phyloP scores from a whole-genome alignment of 2,888 invertebrate genomes.

The Microctonus hyperodae region DNA sequence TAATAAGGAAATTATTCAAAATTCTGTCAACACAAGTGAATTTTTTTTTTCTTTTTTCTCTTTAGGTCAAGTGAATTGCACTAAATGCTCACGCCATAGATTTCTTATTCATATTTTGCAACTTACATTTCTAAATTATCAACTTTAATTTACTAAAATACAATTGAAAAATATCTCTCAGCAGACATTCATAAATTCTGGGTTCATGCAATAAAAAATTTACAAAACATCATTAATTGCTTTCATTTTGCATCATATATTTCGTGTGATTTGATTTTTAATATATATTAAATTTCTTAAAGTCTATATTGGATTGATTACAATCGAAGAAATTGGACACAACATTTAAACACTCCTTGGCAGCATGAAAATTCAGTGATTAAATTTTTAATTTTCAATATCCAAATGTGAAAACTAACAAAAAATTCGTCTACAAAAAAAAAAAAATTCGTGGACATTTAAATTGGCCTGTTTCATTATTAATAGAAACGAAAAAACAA shows the following conservation, averaged over 20 bases:
- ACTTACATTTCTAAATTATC: no score
- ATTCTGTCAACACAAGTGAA: no score
- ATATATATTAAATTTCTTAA: conserved; percentile 58
- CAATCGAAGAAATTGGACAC: conserved; percentile 40
- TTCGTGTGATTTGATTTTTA: conserved; percentile 44
- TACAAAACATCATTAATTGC: not conserved
- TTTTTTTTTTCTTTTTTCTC: no score
- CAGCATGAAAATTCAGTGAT: conserved; percentile 9
- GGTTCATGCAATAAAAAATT: conserved; percentile 7
- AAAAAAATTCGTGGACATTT: not conserved
- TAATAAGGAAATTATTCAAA: not conserved
- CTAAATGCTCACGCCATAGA: no score
- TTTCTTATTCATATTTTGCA: no score
- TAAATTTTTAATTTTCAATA: conserved; percentile 1
- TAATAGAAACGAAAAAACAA: not conserved
- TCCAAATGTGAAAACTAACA: conserved; percentile 8
- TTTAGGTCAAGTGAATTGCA: no score
- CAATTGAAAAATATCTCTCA: no score
- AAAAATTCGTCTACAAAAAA: not conserved
- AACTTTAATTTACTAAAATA: no score
- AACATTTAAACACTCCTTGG: not conserved
- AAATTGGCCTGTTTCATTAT: not conserved
- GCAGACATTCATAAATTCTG: no score
- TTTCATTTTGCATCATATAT: conserved; percentile 42
- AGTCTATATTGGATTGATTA: conserved; percentile 47